A percentile compares a stretch with the other conserved stretches of the same genome.
Conservation (phyloP, 1,140 invertebrate genomes). For the Cydia splendana region DNA sequence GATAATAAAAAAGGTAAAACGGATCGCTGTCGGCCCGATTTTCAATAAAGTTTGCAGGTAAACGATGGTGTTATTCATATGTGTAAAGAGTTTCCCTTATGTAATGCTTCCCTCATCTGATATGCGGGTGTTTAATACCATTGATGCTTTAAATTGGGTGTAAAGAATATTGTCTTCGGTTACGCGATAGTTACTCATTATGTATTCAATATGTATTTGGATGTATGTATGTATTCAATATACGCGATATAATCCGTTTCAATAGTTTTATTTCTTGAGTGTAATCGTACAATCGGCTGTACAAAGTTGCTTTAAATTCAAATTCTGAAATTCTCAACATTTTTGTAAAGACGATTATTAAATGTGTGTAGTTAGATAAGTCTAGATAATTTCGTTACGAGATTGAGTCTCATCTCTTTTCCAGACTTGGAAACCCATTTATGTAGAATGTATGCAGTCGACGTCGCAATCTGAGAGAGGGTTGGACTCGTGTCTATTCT, state of each 20-base stretch:
- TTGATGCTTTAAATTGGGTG: neutral
- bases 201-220: too few relatives aligned
- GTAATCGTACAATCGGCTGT: too few relatives aligned
- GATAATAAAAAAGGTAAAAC: constrained; percentile 63
- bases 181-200: too few relatives aligned
- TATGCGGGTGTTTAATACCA: neutral
- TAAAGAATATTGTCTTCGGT: too few relatives aligned
- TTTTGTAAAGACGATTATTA: too few relatives aligned
- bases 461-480: constrained; percentile 41
- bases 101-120: neutral
- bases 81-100: constrained; percentile 46
- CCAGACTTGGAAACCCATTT: constrained; percentile 36
- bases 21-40: constrained; percentile 54
- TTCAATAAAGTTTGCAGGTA: constrained; percentile 62
- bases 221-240: too few relatives aligned
- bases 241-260: too few relatives aligned
- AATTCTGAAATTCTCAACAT: neutral
- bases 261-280: too few relatives aligned
- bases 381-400: neutral
- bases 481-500: constrained; percentile 35
- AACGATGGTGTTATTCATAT: constrained; percentile 57
- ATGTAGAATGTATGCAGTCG: constrained; percentile 36
- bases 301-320: neutral
- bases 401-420: neutral
- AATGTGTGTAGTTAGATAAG: neutral